These are phyloP conservation scores for Mamestra brassicae DNA, from an alignment of 2,888 invertebrate genomes.

Conservation along the genomic window DNA sequence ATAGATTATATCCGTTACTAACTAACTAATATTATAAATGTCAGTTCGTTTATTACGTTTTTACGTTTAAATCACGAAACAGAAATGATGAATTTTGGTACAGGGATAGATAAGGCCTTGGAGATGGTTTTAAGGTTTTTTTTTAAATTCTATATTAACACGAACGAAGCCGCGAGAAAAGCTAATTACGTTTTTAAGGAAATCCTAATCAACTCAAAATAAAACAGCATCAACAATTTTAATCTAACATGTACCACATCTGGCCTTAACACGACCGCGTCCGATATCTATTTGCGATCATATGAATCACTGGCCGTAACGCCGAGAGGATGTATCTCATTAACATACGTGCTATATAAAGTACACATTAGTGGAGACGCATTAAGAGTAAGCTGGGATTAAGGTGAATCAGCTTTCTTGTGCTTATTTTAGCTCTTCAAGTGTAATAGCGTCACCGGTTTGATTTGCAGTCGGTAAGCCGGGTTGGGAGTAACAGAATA, in stretches of 20 bases:
- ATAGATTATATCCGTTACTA: too few species aligned
- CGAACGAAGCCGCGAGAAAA: too few species aligned
- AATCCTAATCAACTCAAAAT: neutral
- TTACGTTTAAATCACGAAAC: too few species aligned
- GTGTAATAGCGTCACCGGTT: conserved; percentile 17
- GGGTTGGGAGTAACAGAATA: too few species aligned
- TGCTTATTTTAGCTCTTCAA: conserved; percentile 49
- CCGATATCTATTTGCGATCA: conserved; percentile 64
- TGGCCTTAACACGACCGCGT: conserved; percentile 27
- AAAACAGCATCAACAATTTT: conserved; percentile 12
- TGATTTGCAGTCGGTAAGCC: conserved; percentile 23
- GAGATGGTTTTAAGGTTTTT: too few species aligned
- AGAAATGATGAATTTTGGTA: too few species aligned
- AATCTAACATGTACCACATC: conserved; percentile 18
- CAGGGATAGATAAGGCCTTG: too few species aligned
- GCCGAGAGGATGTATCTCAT: conserved; percentile 72
- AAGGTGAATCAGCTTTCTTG: conserved; percentile 52
- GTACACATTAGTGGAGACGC: conserved; percentile 31
- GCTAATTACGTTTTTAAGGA: neutral
- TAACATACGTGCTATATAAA: conserved; percentile 60
- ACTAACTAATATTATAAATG: too few species aligned
- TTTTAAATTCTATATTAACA: too few species aligned
- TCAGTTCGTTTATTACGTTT: too few species aligned
- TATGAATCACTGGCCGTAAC: conserved; percentile 69
- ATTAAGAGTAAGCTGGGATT: conserved; percentile 44